Percentiles rank a stretch among this genome's conserved stretches.
These are phyloP conservation scores for Onthophagus sagittarius DNA, from an alignment of 2,888 invertebrate species.

Conservation along the genomic window DNA sequence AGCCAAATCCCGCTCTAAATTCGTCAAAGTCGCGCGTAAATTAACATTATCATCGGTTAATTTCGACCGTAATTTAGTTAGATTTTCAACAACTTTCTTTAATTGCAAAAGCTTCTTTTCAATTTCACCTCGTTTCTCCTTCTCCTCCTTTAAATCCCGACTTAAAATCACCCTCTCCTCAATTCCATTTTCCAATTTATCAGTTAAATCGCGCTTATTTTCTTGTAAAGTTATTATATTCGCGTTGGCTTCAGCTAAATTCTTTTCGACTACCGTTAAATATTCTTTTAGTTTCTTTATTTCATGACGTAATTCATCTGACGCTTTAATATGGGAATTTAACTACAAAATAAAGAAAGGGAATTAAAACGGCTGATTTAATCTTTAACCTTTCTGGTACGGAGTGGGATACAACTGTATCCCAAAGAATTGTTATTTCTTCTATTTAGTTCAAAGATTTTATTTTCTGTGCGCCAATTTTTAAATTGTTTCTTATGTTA, in stretches of 20 bases:
- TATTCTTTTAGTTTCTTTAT: constrained; percentile 28
- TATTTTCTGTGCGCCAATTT: too few relatives aligned
- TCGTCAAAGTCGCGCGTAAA: constrained; percentile 12
- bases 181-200: constrained; percentile 16
- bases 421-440: too few relatives aligned
- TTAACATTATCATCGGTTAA: constrained; percentile 16
- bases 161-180: constrained; percentile 4
- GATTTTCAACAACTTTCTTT: constrained; percentile 11
- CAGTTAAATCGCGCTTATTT: constrained; percentile 13
- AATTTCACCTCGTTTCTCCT: constrained; percentile 10
- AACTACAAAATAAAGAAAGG: constrained; percentile 11
- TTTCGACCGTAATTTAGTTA: constrained; percentile 22
- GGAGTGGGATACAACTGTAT: too few relatives aligned
- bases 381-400: too few relatives aligned
- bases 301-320: constrained; percentile 9
- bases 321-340: constrained; percentile 5
- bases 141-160: constrained; percentile 12
- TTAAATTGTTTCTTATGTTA: too few relatives aligned
- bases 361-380: too few relatives aligned
- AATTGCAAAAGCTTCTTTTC: constrained; percentile 13
- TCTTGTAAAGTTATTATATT: constrained; percentile 16
- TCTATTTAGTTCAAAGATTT: too few relatives aligned
- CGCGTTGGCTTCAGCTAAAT: constrained; percentile 12
- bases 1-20: constrained; percentile 25
- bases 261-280: constrained; percentile 15